Conservation (phyloP, 2,797 vertebrate genomes). For the Poeciliopsis gracilis region DNA sequence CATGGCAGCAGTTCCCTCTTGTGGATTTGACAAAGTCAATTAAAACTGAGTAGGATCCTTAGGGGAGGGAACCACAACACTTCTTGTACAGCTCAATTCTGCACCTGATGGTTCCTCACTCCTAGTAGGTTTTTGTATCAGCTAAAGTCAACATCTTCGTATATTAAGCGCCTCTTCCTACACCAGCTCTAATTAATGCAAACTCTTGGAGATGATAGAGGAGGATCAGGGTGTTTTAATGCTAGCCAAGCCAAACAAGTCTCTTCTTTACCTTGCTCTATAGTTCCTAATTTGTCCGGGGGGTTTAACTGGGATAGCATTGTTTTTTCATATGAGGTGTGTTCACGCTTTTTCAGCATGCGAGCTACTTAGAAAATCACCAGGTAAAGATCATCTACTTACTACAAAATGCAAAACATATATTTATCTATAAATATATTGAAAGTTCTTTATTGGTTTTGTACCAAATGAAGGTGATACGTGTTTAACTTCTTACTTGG, state of each 20-base stretch:
- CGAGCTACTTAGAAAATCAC: too few relatives aligned
- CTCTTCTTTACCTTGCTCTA: constrained; percentile 41
- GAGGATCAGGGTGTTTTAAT: constrained; percentile 72
- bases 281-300: constrained; percentile 14
- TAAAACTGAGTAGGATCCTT: constrained; percentile 35
- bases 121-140: constrained; percentile 56
- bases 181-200: constrained; percentile 77
- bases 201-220: constrained; percentile 54
- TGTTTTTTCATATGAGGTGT: neutral
- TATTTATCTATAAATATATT: too few relatives aligned
- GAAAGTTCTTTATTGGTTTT: too few relatives aligned
- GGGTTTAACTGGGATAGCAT: neutral
- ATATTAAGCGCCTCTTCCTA: constrained; percentile 66
- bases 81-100: constrained; percentile 45
- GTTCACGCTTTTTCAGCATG: too few relatives aligned
- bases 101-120: constrained; percentile 73
- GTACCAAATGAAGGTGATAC: too few relatives aligned
- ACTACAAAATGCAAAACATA: too few relatives aligned
- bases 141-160: constrained; percentile 76
- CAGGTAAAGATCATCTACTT: too few relatives aligned
- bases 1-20: constrained; percentile 45
- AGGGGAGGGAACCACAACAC: constrained; percentile 35
- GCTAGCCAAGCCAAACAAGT: constrained; percentile 80
- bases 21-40: constrained; percentile 38
- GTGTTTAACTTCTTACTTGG: too few relatives aligned